Evolutionary conservation across 2,888 invertebrate genomes (phyloP), one percentile per base, ranked within the genome.

Genomic region (Pemphredon lugubris): DNA sequence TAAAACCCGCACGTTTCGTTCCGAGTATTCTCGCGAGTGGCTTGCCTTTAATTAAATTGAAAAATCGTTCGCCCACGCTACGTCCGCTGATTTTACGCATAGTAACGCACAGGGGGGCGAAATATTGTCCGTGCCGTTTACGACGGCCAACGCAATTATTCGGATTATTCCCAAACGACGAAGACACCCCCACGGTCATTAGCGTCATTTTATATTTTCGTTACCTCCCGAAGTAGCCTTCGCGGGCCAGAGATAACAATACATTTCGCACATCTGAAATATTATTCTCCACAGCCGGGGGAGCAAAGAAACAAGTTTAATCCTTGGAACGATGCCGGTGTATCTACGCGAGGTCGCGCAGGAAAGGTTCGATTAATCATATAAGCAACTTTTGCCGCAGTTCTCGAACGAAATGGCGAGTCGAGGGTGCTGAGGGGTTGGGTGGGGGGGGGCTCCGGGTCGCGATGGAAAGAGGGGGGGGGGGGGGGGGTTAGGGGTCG

Each of bases 321-420:
- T 78, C 67, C 76, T 66, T 59, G 53, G 63, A 54, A 50, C 54
- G 73, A 69, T 55, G 68, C 57, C 61, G 54, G 34, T 34, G 65
- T 50, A 37, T 34, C 26, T 39, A 26, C 50, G 47, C 30, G 57
- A 47, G 53, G 40, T 40, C 13, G 32, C 13, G 32, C 21, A 44
- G 39, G 70, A 74, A 64, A 74, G 72, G 51, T 72, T 77, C 82
- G 72, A 82, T 80, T 81, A 80, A 80, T 80, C 80, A 80, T 81
- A 74, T 57, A 48, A 70, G 69, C 79, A 79, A 81, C 81, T 80
- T 79, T 76, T 70, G 69, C 72, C 67, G 69, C 55, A 59, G 81
- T 58, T 50, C 71, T 51, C 53, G 61, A 66, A 74, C 71, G 71
- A 51, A 54, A 66, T 42, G 51, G 51, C 63, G 59, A 37, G 42